Evolutionary conservation across 2,888 invertebrate species (phyloP).

Genomic region (Lycaena phlaeas): DNA sequence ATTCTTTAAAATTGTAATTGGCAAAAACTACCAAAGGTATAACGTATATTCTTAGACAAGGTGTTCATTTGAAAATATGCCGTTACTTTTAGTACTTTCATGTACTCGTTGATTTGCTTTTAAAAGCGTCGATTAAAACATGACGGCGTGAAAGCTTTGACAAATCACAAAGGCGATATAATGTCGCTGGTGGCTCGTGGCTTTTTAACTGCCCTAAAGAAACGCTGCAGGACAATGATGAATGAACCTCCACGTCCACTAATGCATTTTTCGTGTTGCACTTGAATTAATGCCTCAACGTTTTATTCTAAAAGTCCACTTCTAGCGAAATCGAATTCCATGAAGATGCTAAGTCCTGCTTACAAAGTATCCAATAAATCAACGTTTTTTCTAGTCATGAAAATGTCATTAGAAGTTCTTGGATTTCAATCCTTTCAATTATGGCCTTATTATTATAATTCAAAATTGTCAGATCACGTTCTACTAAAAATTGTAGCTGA

Average conservation of each 20-base stretch:
- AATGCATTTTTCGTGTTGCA: slow-evolving; percentile 73
- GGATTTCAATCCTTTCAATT: no score
- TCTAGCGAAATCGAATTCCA: slow-evolving; percentile 10
- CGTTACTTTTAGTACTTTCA: background rate
- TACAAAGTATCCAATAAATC: no score
- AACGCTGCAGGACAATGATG: slow-evolving; percentile 45
- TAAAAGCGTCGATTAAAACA: slow-evolving; percentile 9
- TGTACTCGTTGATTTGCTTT: slow-evolving; percentile 2
- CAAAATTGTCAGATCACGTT: no score
- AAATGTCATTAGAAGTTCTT: no score
- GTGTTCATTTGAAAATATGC: no score
- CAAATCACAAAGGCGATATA: slow-evolving; percentile 17
- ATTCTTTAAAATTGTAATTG: no score
- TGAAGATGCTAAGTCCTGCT: no score
- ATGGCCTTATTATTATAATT: no score
- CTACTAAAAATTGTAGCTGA: no score
- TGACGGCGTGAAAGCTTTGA: slow-evolving; percentile 8
- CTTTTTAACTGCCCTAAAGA: slow-evolving; percentile 20
- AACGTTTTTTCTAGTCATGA: no score
- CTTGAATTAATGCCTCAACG: slow-evolving; percentile 63
- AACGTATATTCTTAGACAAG: no score
- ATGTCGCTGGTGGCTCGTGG: slow-evolving; percentile 18
- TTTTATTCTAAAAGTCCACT: slow-evolving; percentile 22
- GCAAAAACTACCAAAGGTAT: no score
- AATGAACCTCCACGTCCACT: slow-evolving; percentile 42